These are phyloP conservation scores for Arvicanthis niloticus DNA, from an alignment of 2,113 vertebrate species.

Conservation along the genomic window DNA sequence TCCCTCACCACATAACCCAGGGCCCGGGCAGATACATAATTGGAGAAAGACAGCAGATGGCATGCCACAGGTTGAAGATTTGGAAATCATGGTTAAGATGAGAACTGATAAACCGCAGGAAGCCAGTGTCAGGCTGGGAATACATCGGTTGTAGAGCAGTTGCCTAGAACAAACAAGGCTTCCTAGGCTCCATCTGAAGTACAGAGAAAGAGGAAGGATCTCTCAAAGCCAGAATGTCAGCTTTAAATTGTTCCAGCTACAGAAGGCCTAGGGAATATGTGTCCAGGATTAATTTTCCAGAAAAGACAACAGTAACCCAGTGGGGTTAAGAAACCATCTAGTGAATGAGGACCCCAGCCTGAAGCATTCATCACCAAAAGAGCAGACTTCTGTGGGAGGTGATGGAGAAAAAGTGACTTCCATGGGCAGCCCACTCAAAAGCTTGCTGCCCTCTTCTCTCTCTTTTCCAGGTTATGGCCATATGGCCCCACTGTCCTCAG, in stretches of 20 bases:
- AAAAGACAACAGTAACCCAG: neutral
- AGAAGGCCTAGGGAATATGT: neutral
- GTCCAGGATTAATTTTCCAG: conserved; percentile 15
- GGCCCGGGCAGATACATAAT: neutral
- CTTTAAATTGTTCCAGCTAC: neutral
- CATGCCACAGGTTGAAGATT: neutral
- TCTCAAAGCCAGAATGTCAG: neutral
- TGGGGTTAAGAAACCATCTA: neutral
- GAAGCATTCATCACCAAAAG: conserved; percentile 4
- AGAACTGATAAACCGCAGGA: neutral
- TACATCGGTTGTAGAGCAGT: neutral
- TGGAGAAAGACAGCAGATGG: neutral
- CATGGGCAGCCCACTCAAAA: neutral
- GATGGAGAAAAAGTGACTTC: neutral
- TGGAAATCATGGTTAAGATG: neutral
- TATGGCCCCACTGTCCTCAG: conserved; percentile 84
- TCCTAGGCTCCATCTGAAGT: no score
- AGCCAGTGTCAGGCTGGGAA: neutral
- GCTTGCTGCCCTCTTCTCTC: neutral
- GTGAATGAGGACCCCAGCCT: neutral
- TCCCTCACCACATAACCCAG: neutral
- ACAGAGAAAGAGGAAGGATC: neutral
- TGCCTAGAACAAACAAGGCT: neutral
- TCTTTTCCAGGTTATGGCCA: conserved; percentile 86
- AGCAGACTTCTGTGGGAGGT: neutral